A percentile compares a stretch with the other conserved stretches of the same genome.
Evolutionary conservation across 37 sponge, comb jelly and placozoan species (phyloP).

Genomic region (Halichondria panicea): DNA sequence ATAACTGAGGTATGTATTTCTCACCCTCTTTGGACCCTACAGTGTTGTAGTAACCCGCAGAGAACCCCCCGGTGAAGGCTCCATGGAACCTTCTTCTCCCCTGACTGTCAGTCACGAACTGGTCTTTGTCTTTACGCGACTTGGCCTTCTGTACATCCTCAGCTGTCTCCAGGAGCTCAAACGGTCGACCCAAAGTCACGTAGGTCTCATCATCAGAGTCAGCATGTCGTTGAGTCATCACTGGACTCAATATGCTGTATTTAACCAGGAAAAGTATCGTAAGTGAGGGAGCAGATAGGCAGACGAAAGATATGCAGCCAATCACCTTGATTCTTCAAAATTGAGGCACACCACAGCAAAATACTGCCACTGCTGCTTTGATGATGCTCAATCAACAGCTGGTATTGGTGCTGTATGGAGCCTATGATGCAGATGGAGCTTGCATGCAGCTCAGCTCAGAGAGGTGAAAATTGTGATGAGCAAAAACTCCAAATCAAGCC

Average conservation of each 20-base stretch:
- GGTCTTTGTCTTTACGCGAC: conserved; percentile 50
- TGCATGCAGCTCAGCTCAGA: too few species aligned
- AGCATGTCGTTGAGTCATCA: conserved; percentile 41
- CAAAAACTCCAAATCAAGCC: too few species aligned
- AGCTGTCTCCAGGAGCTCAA: conserved; percentile 67
- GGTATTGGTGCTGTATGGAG: too few species aligned
- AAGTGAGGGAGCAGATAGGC: too few species aligned
- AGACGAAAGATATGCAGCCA: not conserved
- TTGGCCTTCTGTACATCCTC: conserved; percentile 67
- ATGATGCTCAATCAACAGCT: too few species aligned
- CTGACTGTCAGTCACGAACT: conserved; percentile 74
- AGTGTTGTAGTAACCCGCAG: conserved; percentile 97
- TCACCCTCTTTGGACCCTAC: conserved; percentile 93
- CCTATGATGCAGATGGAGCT: too few species aligned
- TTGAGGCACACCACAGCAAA: not conserved
- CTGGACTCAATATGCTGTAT: not conserved
- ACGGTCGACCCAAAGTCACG: conserved; percentile 78
- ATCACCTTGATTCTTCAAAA: not conserved
- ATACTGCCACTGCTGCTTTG: too few species aligned
- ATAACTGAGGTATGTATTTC: too few species aligned
- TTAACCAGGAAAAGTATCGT: too few species aligned
- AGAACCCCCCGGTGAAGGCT: conserved; percentile 99
- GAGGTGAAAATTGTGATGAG: too few species aligned
- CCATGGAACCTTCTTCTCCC: conserved; percentile 96
- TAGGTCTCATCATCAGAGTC: conserved; percentile 69